Evolutionary conservation across 2,888 invertebrate species (phyloP).

Genomic region (Colostygia pectinataria): DNA sequence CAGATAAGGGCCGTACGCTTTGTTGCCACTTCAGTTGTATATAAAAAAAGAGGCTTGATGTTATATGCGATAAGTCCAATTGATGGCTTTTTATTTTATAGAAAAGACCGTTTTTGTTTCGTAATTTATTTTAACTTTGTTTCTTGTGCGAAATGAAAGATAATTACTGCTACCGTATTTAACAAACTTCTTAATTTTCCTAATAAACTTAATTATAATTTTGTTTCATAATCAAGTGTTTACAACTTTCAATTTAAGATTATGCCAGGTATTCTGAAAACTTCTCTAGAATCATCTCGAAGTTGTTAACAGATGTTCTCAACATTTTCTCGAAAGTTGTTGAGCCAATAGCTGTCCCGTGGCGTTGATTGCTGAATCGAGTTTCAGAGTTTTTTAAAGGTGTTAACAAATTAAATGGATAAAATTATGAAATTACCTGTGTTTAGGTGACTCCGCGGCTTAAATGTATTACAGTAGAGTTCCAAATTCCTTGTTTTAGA

Average conservation of each 20-base stretch:
- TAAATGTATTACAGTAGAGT: no score
- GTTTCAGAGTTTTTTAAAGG: constrained; percentile 42
- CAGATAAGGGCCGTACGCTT: no score
- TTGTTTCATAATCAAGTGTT: constrained; percentile 1
- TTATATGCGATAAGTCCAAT: not conserved
- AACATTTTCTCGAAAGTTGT: constrained; percentile 43
- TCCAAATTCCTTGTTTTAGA: no score
- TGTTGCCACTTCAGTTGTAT: no score
- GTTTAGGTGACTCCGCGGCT: no score
- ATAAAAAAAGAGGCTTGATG: no score
- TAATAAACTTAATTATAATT: not conserved
- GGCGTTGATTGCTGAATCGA: constrained; percentile 40
- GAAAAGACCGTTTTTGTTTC: not conserved
- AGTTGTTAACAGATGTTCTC: constrained; percentile 44
- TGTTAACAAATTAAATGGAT: constrained; percentile 34
- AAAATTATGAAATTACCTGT: not conserved
- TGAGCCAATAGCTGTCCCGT: constrained; percentile 36
- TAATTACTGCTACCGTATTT: not conserved
- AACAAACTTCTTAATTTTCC: not conserved
- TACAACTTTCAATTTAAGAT: constrained; percentile 4
- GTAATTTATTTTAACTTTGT: no score
- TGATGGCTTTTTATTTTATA: not conserved
- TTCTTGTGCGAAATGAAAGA: no score
- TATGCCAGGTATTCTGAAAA: constrained; percentile 24
- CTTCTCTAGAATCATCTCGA: constrained; percentile 34